Conservation (phyloP, 2,797 vertebrate species). For the Brachyrhaphis roseni region DNA sequence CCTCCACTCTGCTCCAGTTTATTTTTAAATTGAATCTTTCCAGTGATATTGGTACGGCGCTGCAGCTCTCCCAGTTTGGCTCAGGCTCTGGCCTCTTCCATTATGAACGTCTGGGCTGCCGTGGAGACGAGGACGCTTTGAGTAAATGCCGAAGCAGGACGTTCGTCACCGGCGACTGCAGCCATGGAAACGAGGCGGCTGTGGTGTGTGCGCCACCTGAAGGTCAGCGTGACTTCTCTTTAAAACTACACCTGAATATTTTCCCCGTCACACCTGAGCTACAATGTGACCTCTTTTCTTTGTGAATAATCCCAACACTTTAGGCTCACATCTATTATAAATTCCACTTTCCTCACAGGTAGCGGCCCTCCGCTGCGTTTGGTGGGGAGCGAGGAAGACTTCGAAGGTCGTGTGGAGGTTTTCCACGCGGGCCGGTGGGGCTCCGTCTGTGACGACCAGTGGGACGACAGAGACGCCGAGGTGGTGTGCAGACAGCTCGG, state of each 20-base stretch:
- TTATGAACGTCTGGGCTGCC: slow-evolving; percentile 88
- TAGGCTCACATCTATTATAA: not conserved
- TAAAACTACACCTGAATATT: slow-evolving; percentile 21
- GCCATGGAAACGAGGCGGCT: slow-evolving; percentile 84
- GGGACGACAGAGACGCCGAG: slow-evolving; percentile 84
- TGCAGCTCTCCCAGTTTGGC: slow-evolving; percentile 78
- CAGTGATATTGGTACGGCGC: slow-evolving; percentile 87
- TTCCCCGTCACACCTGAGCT: slow-evolving; percentile 10
- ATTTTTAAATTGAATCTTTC: not conserved
- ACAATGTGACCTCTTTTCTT: not conserved
- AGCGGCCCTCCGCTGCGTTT: slow-evolving; percentile 85
- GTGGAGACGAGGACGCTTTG: slow-evolving; percentile 86
- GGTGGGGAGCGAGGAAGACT: slow-evolving; percentile 87
- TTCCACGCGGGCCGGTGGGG: slow-evolving; percentile 81
- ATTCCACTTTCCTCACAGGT: slow-evolving; percentile 68
- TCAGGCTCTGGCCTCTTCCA: slow-evolving; percentile 84
- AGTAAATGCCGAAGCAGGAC: slow-evolving; percentile 85
- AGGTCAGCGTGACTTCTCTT: slow-evolving; percentile 82
- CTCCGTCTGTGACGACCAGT: slow-evolving; percentile 86
- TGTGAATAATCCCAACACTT: not conserved
- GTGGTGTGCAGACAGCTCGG: slow-evolving; percentile 86
- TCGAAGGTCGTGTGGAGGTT: slow-evolving; percentile 84
- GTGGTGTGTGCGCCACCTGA: slow-evolving; percentile 85
- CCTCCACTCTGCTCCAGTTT: not conserved
- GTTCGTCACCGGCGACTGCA: slow-evolving; percentile 84